Percentiles rank a stretch among this genome's conserved stretches.
These are phyloP conservation scores for Drosophila ambigua DNA, from an alignment of 1,140 invertebrate species.

Conservation along the genomic window DNA sequence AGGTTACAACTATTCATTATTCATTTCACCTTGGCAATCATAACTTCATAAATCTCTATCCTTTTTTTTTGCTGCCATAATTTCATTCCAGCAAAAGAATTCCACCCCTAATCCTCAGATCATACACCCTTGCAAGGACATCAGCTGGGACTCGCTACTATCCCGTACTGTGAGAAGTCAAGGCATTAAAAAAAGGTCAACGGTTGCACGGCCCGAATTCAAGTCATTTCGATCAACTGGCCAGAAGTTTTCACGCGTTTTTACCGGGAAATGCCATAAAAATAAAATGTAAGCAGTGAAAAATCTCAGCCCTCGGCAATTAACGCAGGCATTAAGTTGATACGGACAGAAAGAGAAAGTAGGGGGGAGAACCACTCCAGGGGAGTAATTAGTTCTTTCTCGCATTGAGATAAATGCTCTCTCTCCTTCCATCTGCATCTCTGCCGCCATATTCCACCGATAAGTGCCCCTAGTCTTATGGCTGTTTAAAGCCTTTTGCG, in stretches of 20 bases:
- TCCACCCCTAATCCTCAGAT: constrained; percentile 32
- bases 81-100: constrained; percentile 9
- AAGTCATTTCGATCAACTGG: constrained; percentile 45
- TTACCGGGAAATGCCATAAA: constrained; percentile 71
- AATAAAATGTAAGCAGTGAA: constrained; percentile 59
- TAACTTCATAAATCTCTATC: constrained; percentile 38
- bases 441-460: constrained; percentile 33
- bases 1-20: no score
- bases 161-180: constrained; percentile 28
- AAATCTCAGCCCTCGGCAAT: constrained; percentile 67
- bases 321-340: constrained; percentile 67
- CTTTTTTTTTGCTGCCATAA: constrained; percentile 1
- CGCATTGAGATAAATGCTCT: constrained; percentile 27
- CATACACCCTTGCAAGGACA: constrained; percentile 29
- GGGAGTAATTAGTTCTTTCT: constrained; percentile 60
- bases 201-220: constrained; percentile 26
- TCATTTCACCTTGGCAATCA: no score
- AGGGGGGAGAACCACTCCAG: constrained; percentile 19
- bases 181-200: constrained; percentile 41
- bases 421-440: not conserved
- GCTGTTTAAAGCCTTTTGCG: constrained; percentile 70
- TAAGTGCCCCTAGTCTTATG: constrained; percentile 64
- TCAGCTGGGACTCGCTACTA: not conserved
- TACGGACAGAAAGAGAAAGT: constrained; percentile 6
- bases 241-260: constrained; percentile 74